phyloP scores from a whole-genome alignment of 2,888 invertebrate genomes.

The Glyphotaelius pellucidus region DNA sequence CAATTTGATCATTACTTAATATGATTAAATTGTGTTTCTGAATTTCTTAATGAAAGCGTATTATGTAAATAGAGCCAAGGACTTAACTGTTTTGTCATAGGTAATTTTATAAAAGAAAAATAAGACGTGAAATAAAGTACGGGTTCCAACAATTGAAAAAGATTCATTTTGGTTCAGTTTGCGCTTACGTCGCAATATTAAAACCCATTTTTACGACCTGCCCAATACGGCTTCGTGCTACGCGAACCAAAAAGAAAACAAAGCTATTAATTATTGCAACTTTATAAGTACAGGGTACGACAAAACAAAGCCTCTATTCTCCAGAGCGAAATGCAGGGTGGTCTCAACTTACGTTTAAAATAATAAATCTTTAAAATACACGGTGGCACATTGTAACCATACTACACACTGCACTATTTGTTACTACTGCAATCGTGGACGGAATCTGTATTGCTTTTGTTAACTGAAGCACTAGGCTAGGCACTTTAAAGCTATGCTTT shows the following conservation, averaged over 20 bases:
- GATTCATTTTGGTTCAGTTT: background rate
- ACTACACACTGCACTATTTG: background rate
- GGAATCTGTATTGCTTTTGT: constrained; percentile 8
- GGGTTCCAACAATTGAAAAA: background rate
- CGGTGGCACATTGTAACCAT: background rate
- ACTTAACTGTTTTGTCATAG: background rate
- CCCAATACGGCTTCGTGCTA: background rate
- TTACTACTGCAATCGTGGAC: background rate
- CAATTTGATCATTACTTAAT: too few species aligned
- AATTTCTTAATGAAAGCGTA: too few species aligned
- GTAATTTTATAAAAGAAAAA: background rate
- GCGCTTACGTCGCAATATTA: background rate
- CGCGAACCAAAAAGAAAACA: constrained; percentile 2
- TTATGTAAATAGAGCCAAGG: background rate
- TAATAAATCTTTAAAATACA: constrained; percentile 23
- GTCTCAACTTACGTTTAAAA: background rate
- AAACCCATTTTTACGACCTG: background rate
- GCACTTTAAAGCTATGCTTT: background rate
- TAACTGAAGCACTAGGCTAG: background rate
- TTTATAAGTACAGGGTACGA: background rate
- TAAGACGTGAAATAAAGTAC: background rate
- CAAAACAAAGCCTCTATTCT: background rate
- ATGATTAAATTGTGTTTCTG: too few species aligned
- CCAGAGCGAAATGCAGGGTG: background rate
- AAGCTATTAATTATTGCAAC: background rate